These are phyloP conservation scores for Hydra vulgaris DNA, from an alignment of 30 jellyfish, hydroid and myxozoan genomes.

Conservation along the genomic window DNA sequence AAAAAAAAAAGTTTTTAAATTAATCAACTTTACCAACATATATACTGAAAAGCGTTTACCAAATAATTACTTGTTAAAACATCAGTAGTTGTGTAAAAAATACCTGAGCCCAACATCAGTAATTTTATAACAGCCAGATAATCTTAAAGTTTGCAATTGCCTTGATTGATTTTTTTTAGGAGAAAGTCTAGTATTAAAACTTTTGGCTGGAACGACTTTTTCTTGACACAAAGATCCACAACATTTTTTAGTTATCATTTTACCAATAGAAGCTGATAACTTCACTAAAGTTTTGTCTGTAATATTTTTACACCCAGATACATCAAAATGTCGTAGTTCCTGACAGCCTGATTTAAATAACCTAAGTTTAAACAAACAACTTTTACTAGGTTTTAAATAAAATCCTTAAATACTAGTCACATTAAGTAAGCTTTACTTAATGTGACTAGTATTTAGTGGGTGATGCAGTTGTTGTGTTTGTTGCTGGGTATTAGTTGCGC, in stretches of 20 bases:
- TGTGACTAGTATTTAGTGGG: no score
- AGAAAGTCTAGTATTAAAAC: not conserved
- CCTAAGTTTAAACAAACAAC: constrained; percentile 26
- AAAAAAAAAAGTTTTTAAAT: not conserved
- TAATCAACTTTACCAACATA: no score
- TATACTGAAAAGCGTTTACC: no score
- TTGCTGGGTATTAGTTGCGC: no score
- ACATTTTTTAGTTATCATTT: not conserved
- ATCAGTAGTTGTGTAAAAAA: not conserved
- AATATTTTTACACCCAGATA: constrained; percentile 71
- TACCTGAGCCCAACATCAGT: constrained; percentile 88
- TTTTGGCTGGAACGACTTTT: not conserved
- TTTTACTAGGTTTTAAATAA: not conserved
- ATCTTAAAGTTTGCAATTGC: constrained; percentile 38
- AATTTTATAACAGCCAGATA: constrained; percentile 76
- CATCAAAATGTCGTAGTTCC: constrained; percentile 41
- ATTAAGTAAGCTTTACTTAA: no score
- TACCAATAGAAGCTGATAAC: constrained; percentile 44
- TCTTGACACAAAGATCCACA: not conserved
- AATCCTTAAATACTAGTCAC: not conserved
- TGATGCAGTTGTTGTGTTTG: no score
- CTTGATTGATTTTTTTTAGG: constrained; percentile 3
- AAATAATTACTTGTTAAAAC: no score
- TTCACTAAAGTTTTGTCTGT: constrained; percentile 64
- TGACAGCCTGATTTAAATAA: constrained; percentile 69